A percentile compares a stretch with the other conserved stretches of the same genome.
Conservation (phyloP, 64 coral and sea anemone species). For the Catalaphyllia jardinei region DNA sequence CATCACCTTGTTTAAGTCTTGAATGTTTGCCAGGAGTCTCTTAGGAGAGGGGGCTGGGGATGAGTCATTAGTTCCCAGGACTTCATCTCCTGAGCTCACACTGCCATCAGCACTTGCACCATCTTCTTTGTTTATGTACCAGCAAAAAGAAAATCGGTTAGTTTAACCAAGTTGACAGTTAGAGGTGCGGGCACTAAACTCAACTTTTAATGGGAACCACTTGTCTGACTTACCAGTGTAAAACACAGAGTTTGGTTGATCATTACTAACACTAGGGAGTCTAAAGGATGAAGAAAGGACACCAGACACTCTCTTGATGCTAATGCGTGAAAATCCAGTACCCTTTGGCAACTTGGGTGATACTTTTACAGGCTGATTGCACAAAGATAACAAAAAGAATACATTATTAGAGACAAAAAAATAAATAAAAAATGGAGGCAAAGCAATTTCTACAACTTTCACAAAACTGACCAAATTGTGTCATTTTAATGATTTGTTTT, state of each 20-base stretch:
- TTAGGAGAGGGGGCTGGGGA: slow-evolving; percentile 66
- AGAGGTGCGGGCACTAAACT: too few relatives aligned
- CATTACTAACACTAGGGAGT: not conserved
- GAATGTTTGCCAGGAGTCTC: slow-evolving; percentile 5
- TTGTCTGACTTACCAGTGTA: slow-evolving; percentile 57
- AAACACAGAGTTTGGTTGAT: slow-evolving; percentile 67
- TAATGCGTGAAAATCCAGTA: slow-evolving; percentile 55
- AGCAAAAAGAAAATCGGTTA: not conserved
- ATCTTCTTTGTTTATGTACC: not conserved
- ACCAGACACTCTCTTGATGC: slow-evolving; percentile 80
- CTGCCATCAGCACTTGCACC: slow-evolving; percentile 20
- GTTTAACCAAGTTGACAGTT: not conserved
- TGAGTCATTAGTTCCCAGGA: slow-evolving; percentile 27
- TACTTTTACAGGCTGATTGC: not conserved
- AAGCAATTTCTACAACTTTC: too few relatives aligned
- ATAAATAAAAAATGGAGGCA: too few relatives aligned
- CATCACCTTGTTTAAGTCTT: slow-evolving; percentile 22
- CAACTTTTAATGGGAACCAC: not conserved
- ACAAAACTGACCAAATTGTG: too few relatives aligned
- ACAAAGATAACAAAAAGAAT: not conserved
- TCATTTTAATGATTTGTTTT: too few relatives aligned
- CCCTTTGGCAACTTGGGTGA: slow-evolving; percentile 58
- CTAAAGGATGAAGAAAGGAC: slow-evolving; percentile 53
- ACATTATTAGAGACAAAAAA: too few relatives aligned
- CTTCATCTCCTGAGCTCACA: slow-evolving; percentile 53